A percentile compares a stretch with the other conserved stretches of the same genome.
Conservation (phyloP, 2,888 invertebrate species). For the Laspeyria flexula region DNA sequence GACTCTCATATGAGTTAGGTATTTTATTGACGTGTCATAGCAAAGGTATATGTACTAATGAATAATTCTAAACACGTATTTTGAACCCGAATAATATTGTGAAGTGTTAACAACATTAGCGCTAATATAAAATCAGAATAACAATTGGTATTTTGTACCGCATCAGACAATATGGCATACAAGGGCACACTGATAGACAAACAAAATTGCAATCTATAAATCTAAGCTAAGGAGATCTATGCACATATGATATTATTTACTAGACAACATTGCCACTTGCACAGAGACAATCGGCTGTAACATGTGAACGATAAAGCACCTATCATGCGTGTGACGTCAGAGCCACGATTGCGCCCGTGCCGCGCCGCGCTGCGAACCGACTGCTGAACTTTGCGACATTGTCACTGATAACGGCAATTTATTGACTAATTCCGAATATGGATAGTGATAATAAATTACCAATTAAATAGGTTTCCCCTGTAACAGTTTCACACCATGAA, state of each 20-base stretch:
- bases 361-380: slow-evolving; percentile 41
- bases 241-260: too few species aligned
- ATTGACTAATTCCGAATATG: slow-evolving; percentile 62
- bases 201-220: too few species aligned
- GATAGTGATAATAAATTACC: slow-evolving; percentile 33
- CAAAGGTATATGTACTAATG: slow-evolving; percentile 10
- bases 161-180: too few species aligned
- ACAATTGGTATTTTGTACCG: too few species aligned
- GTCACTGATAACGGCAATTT: slow-evolving; percentile 71
- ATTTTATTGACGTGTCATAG: slow-evolving; percentile 44
- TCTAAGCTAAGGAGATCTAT: too few species aligned
- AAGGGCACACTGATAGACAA: too few species aligned
- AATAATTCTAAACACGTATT: slow-evolving; percentile 9
- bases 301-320: slow-evolving; percentile 64
- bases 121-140: not conserved
- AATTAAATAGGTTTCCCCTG: slow-evolving; percentile 1
- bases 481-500: not conserved
- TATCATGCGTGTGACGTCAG: slow-evolving; percentile 76
- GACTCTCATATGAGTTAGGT: slow-evolving; percentile 41
- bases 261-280: slow-evolving; percentile 40
- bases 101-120: not conserved
- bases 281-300: slow-evolving; percentile 55
- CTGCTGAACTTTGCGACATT: slow-evolving; percentile 75
- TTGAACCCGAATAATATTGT: not conserved
- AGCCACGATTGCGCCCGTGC: slow-evolving; percentile 53